Percentiles rank a stretch among this genome's conserved stretches.
phyloP scores from a whole-genome alignment of 2,113 vertebrate species.

The Boulengeromyrus knoepffleri region DNA sequence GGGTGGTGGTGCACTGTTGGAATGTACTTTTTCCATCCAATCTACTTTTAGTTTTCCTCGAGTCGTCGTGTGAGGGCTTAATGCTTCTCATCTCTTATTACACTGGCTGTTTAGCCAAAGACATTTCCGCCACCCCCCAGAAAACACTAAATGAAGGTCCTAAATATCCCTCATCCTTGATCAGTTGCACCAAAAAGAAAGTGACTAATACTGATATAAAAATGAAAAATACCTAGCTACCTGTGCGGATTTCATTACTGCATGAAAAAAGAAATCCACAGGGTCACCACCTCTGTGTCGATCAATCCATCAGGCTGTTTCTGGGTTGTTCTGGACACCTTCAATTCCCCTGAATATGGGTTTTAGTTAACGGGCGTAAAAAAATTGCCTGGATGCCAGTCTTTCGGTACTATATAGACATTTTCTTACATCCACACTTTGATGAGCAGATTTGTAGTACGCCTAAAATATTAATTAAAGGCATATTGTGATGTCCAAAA shows the following conservation, averaged over 20 bases:
- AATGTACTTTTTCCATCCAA: conserved; percentile 17
- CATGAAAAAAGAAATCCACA: conserved; percentile 39
- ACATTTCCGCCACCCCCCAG: conserved; percentile 22
- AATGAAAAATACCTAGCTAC: not conserved
- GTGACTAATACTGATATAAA: not conserved
- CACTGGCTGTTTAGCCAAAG: conserved; percentile 33
- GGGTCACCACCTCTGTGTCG: conserved; percentile 11
- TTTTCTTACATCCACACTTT: not conserved
- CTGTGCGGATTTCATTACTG: conserved; percentile 31
- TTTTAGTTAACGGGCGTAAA: not conserved
- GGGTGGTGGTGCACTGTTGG: conserved; percentile 14
- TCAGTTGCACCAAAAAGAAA: not conserved
- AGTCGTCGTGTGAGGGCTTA: conserved; percentile 35
- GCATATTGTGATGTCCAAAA: not conserved
- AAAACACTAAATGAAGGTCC: conserved; percentile 32
- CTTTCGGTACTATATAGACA: not conserved
- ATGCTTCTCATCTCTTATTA: conserved; percentile 38
- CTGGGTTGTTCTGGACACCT: conserved; percentile 44
- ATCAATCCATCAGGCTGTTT: conserved; percentile 32
- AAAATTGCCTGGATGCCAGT: not conserved
- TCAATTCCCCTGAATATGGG: conserved; percentile 34
- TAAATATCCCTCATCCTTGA: conserved; percentile 25
- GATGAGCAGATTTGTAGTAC: not conserved
- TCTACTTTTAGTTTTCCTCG: conserved; percentile 1
- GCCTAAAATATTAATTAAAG: not conserved